These are phyloP conservation scores for Aphelenchoides fujianensis DNA, from an alignment of 1,140 invertebrate species.

Conservation along the genomic window DNA sequence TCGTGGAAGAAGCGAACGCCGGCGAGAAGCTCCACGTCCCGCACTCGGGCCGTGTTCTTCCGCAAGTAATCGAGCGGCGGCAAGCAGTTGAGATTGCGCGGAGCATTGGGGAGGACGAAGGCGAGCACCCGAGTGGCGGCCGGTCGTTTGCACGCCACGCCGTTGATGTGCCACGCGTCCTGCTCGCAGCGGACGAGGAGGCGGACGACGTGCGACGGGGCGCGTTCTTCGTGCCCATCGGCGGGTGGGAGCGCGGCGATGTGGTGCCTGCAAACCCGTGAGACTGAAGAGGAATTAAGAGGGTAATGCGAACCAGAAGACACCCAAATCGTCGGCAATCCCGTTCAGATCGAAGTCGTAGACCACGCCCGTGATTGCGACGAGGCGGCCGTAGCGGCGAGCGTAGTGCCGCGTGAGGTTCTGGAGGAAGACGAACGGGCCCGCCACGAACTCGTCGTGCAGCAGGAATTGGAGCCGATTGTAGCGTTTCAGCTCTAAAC, in stretches of 20 bases:
- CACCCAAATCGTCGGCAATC: slow-evolving; percentile 30
- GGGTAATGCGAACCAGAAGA: slow-evolving; percentile 26
- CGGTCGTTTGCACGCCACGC: slow-evolving; percentile 29
- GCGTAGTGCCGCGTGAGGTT: slow-evolving; percentile 41
- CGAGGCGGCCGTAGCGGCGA: slow-evolving; percentile 28
- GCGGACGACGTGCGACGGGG: slow-evolving; percentile 41
- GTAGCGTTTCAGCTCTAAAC: slow-evolving; percentile 27
- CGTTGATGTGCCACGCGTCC: slow-evolving; percentile 36
- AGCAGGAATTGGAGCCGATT: slow-evolving; percentile 37
- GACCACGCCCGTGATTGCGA: slow-evolving; percentile 40
- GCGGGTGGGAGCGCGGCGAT: background rate
- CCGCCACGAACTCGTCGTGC: slow-evolving; percentile 34
- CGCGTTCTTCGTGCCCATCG: slow-evolving; percentile 1
- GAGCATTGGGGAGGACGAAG: slow-evolving; percentile 38
- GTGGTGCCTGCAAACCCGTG: background rate
- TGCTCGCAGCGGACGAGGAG: slow-evolving; percentile 44
- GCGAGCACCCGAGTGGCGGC: slow-evolving; percentile 36
- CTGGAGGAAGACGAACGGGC: slow-evolving; percentile 36
- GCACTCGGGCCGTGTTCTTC: slow-evolving; percentile 42
- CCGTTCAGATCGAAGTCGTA: slow-evolving; percentile 41
- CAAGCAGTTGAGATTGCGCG: slow-evolving; percentile 43
- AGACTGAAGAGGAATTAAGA: too few relatives aligned
- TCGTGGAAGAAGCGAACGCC: slow-evolving; percentile 27
- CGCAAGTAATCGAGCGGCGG: slow-evolving; percentile 37
- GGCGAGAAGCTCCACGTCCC: slow-evolving; percentile 42